phyloP scores from a whole-genome alignment of 2,113 vertebrate genomes.

The Mustelus asterias region DNA sequence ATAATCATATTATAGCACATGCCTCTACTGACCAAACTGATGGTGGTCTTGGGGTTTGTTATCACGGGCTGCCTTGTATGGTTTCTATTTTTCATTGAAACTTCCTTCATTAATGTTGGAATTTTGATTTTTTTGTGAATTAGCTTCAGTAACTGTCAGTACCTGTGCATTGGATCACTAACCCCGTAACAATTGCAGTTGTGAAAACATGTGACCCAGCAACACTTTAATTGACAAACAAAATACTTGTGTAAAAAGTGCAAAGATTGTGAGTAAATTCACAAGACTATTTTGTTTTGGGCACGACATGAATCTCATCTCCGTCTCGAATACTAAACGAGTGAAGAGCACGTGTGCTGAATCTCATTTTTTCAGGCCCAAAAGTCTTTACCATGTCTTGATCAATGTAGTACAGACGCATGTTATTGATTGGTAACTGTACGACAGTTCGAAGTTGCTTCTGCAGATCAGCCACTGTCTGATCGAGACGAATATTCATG shows the following conservation, averaged over 20 bases:
- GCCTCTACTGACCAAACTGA: not conserved
- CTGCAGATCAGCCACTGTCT: constrained; percentile 88
- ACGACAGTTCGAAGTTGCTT: constrained; percentile 76
- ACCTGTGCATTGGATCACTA: not conserved
- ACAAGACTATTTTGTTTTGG: constrained; percentile 63
- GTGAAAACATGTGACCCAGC: constrained; percentile 23
- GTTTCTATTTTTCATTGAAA: not conserved
- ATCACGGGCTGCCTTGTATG: not conserved
- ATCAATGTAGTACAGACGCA: constrained; percentile 84
- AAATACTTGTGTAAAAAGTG: constrained; percentile 38
- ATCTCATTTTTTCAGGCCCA: constrained; percentile 87
- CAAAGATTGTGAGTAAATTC: constrained; percentile 35
- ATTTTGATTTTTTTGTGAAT: constrained; percentile 8
- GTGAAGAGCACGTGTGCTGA: constrained; percentile 75
- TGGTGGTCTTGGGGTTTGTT: not conserved
- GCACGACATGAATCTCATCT: constrained; percentile 86
- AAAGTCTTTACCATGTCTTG: constrained; percentile 67
- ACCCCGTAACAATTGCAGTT: constrained; percentile 1
- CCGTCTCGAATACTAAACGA: constrained; percentile 89
- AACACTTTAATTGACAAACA: constrained; percentile 31
- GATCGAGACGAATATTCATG: constrained; percentile 79
- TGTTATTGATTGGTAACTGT: constrained; percentile 74
- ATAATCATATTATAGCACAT: not conserved
- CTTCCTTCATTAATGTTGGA: constrained; percentile 1
- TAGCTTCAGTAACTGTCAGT: constrained; percentile 3